A percentile compares a stretch with the other conserved stretches of the same genome.
phyloP scores from a whole-genome alignment of 2,113 vertebrate species.

The Rhinoptilus africanus region DNA sequence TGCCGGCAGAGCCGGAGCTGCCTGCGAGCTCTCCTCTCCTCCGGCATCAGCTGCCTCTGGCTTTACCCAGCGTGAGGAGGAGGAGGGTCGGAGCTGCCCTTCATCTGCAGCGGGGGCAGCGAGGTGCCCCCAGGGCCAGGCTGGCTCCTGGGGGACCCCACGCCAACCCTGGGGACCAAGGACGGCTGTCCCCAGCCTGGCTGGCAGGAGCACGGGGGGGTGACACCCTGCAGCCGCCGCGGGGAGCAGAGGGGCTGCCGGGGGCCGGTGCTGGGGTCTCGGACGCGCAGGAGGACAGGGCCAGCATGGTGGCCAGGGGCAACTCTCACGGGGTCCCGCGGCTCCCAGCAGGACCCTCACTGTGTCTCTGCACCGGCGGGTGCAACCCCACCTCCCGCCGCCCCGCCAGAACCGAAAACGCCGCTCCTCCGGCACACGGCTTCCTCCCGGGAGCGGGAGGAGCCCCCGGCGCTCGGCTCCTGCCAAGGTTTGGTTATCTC shows the following conservation, averaged over 20 bases:
- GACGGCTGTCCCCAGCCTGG: background rate
- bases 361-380: fast-evolving
- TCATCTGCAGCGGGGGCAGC: background rate
- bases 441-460: slow-evolving; percentile 1
- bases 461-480: background rate
- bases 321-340: background rate
- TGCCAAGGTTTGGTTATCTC: slow-evolving; percentile 23
- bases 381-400: background rate
- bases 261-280: fast-evolving
- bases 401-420: background rate
- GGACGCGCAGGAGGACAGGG: background rate
- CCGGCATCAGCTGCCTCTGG: background rate
- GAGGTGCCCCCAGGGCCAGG: background rate
- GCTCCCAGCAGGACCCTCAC: background rate
- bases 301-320: fast-evolving
- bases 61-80: background rate
- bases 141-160: background rate
- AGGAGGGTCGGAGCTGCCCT: background rate
- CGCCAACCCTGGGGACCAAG: fast-evolving
- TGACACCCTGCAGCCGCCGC: background rate
- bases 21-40: background rate
- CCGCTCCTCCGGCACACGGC: fast-evolving
- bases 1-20: background rate
- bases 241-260: background rate
- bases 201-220: background rate